Base-by-base conservation (phyloP, 2,888 invertebrate species). In the Agrochola circellaris region DNA sequence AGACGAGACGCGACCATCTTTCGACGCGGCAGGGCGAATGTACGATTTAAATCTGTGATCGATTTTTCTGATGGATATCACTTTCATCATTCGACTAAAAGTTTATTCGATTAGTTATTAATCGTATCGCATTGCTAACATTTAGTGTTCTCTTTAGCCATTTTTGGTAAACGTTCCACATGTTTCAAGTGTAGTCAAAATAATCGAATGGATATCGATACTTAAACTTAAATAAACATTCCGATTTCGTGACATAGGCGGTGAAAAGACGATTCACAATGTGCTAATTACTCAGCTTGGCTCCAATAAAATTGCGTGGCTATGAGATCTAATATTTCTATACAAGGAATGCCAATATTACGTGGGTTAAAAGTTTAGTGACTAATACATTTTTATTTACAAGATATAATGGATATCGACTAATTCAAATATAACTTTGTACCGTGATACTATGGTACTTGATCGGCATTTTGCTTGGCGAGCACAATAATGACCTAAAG, bases 331-430 rank as follows among this genome's bases (percentile, higher is more conserved):
- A 87, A 79, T 67, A 38, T 76, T 78, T 85, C 85, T 87, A 85
- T 82, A 89, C 86, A 89, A 83, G 86, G 89, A 88, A 89, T 87
- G 89, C 87, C 86, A 87, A 89, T 83, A 82, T 81, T 77, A 83
- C 56, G 75, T 82, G 75, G 51, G 81, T 58, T 84, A 79, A 80
- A 79, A 88, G 77, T 82, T 86, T 72, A 84, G 76, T 84, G 87
- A 84, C 87, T 88, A 88, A 88, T 67, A 87, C 82, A 84, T 84
- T 87, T 88, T 87, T 87, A 89, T 87, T 89, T 89, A 87, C 89
- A 89, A 87, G 81, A 79, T 67, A 84, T 69, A 77, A 69, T 73
- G 67, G 62, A 83, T 79, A 87, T 87, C 77, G 62, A 87, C 87
- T 83, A 85, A 85, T 81, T 81, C 70, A 87, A 76, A 78, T 67